phyloP scores from a whole-genome alignment of 2,797 vertebrate species.

The Amblyraja radiata region DNA sequence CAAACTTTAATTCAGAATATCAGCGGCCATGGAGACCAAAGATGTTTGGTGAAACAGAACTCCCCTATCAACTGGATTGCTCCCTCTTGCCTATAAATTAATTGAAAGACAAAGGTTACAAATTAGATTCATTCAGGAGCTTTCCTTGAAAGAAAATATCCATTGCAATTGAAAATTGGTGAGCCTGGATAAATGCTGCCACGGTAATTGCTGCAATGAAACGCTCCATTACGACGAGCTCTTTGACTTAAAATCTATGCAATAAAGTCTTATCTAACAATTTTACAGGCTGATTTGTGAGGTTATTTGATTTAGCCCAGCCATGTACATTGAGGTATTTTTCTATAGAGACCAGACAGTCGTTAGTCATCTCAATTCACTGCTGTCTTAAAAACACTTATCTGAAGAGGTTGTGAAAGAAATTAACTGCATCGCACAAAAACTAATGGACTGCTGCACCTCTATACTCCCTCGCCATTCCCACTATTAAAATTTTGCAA shows the following conservation, averaged over 20 bases:
- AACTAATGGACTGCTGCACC: background rate
- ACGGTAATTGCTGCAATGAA: background rate
- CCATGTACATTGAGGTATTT: conserved; percentile 28
- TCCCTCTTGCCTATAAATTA: background rate
- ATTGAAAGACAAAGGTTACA: background rate
- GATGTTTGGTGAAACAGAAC: background rate
- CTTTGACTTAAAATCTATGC: conserved; percentile 1
- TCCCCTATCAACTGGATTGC: background rate
- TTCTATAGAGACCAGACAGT: background rate
- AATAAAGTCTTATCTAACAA: conserved; percentile 22
- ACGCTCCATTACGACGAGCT: background rate
- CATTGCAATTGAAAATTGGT: background rate
- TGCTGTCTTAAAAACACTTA: conserved; percentile 22
- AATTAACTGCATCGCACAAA: conserved; percentile 9
- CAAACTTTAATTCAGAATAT: background rate
- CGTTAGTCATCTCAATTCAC: background rate
- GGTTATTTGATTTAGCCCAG: conserved; percentile 24
- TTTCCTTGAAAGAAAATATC: background rate
- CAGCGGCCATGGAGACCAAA: background rate
- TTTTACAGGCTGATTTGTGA: conserved; percentile 30
- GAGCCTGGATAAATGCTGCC: background rate
- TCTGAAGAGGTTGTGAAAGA: conserved; percentile 24
- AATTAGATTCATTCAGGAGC: background rate
- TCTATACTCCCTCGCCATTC: background rate
- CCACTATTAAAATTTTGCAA: background rate